phyloP scores from a whole-genome alignment of 1,140 invertebrate species.

The Ctenoplectra terminalis region DNA sequence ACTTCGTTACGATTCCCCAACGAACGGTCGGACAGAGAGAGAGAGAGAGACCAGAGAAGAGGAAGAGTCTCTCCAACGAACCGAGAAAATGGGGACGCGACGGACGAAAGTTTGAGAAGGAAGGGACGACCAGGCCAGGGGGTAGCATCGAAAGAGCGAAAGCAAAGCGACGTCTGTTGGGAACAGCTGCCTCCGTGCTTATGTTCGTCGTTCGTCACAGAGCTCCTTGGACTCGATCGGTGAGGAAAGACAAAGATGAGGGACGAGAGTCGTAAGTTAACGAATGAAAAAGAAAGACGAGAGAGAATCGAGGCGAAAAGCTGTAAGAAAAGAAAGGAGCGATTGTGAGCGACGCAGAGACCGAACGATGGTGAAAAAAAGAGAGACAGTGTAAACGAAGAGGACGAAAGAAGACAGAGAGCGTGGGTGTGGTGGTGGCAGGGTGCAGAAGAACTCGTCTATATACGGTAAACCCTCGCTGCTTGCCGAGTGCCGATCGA shows the following conservation, averaged over 20 bases:
- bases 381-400: not conserved
- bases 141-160: constrained; percentile 24
- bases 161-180: constrained; percentile 43
- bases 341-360: not conserved
- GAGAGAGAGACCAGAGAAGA: not conserved
- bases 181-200: constrained; percentile 64
- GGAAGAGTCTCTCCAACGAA: constrained; percentile 1
- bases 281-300: not conserved
- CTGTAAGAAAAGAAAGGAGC: not conserved
- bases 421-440: constrained; percentile 33
- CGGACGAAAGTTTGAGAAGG: not conserved
- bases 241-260: not conserved
- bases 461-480: constrained; percentile 46
- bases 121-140: not conserved
- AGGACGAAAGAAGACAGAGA: not conserved
- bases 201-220: constrained; percentile 52
- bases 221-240: constrained; percentile 12
- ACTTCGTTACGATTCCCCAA: constrained; percentile 38
- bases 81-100: constrained; percentile 38
- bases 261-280: not conserved
- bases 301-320: not conserved
- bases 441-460: constrained; percentile 45
- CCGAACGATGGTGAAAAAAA: not conserved
- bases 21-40: not conserved
- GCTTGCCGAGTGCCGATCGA: constrained; percentile 72